Evolutionary conservation across 2,797 vertebrate species (phyloP), one percentile per base, ranked within the genome.

Genomic region (Thamnophis elegans): DNA sequence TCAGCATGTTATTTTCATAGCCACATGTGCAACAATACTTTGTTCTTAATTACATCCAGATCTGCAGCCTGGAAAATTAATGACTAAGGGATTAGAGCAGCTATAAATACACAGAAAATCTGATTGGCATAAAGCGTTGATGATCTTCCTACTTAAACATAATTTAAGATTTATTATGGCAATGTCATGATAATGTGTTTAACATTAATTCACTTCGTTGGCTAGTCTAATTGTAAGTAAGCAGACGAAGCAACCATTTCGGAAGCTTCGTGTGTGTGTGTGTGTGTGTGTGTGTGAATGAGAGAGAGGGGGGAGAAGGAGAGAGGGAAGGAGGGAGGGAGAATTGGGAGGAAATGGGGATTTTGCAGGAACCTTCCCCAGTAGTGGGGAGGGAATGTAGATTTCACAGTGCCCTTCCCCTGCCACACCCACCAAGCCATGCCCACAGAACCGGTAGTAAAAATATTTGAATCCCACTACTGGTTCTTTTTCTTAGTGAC

Each of bases 31-130:
- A 95, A 92, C 93, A 95, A 92, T 91, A 92, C 82, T 4, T 95
- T 96, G 86, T 95, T 96, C 94, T 95, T 97, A 97, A 97, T 97
- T 96, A 93, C 91, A 94, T 53, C 62, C 91, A 95, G 93, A 88
- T 94, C 96, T 93, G 94, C 93, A 95, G 93, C 8, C 8, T 1
- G 54, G 92, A 95, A 95, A 96, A 96, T 92, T 94, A 95, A 96
- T 96, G 94, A 94, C 93, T 92, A 91, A 96, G 78, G 95, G 91
- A 95, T 94, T 95, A 96, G 36, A 94, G 89, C 92, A 93, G 90
- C 90, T 95, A 94, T 96, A 95, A 95, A 95, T 95, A 93, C 85
- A 95, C 73, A 93, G 89, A 92, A 96, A 93, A 68, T 91, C 93
- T 95, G 94, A 95, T 88, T 95, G 94, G 94, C 92, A 94, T 95